Percentiles rank a stretch among this genome's conserved stretches.
These are phyloP conservation scores for Lerema accius DNA, from an alignment of 1,140 invertebrate genomes.

Conservation along the genomic window DNA sequence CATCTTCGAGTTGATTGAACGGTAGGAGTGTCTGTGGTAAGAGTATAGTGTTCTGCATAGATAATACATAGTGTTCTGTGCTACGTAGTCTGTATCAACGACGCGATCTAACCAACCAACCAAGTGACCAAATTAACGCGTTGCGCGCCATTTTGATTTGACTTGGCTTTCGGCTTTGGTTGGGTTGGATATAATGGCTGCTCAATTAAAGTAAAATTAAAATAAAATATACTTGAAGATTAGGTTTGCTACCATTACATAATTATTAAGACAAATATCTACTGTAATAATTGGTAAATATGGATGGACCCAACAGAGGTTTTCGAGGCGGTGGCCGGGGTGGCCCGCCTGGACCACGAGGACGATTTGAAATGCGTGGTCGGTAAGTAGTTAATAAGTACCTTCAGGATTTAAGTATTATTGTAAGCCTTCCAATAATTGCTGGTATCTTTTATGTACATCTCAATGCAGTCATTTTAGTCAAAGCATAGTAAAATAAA, in stretches of 20 bases:
- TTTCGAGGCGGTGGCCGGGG: constrained; percentile 72
- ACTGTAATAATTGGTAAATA: constrained; percentile 17
- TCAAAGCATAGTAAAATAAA: no score
- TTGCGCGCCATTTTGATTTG: constrained; percentile 22
- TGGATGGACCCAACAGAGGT: constrained; percentile 70
- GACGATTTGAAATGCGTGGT: constrained; percentile 74
- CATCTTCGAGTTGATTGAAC: no score
- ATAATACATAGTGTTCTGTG: no score
- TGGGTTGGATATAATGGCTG: not conserved
- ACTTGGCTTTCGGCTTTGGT: not conserved
- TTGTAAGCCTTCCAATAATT: no score
- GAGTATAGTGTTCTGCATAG: no score
- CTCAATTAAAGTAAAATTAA: not conserved
- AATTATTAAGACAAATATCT: not conserved
- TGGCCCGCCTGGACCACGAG: constrained; percentile 60
- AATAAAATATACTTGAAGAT: not conserved
- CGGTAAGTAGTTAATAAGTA: constrained; percentile 64
- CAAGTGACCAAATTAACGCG: no score
- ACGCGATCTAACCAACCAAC: no score
- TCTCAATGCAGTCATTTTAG: no score
- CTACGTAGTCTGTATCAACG: no score
- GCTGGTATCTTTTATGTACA: no score
- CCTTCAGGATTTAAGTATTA: no score
- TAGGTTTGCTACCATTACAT: not conserved
- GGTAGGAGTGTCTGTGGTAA: no score